A percentile compares a stretch with the other conserved stretches of the same genome.
phyloP scores from a whole-genome alignment of 2,797 vertebrate genomes.

The Rhynchotus rufescens region DNA sequence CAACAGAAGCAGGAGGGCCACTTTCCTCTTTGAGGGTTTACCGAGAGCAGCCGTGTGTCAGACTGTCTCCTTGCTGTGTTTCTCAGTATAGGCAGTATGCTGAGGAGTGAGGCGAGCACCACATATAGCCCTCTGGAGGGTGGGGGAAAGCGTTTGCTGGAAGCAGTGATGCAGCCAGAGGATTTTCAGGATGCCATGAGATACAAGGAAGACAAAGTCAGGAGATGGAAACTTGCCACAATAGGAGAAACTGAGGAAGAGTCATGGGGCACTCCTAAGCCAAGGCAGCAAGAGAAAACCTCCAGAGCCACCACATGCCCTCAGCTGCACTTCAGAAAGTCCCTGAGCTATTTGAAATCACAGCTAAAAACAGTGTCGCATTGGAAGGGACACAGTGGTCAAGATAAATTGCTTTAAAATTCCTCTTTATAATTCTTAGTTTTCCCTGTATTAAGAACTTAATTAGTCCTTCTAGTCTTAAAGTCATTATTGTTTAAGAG shows the following conservation, averaged over 20 bases:
- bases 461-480: not conserved
- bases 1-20: not conserved
- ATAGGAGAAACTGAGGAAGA: not conserved
- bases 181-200: not conserved
- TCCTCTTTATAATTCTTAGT: not conserved
- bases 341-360: not conserved
- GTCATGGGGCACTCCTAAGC: not conserved
- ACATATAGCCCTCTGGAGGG: not conserved
- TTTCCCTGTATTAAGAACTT: not conserved
- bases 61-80: not conserved
- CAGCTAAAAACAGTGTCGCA: not conserved
- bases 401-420: not conserved
- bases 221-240: not conserved
- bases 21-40: not conserved
- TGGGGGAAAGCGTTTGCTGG: not conserved
- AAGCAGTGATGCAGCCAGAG: not conserved
- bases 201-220: not conserved
- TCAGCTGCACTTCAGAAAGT: not conserved
- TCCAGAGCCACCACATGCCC: not conserved
- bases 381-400: fast-evolving
- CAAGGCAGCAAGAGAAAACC: not conserved
- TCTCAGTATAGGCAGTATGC: not conserved
- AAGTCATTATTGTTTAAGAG: not conserved
- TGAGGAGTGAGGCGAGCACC: not conserved
- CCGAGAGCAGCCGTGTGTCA: not conserved